Base-by-base conservation (phyloP, 2,113 vertebrate species). In the Mugil cephalus region DNA sequence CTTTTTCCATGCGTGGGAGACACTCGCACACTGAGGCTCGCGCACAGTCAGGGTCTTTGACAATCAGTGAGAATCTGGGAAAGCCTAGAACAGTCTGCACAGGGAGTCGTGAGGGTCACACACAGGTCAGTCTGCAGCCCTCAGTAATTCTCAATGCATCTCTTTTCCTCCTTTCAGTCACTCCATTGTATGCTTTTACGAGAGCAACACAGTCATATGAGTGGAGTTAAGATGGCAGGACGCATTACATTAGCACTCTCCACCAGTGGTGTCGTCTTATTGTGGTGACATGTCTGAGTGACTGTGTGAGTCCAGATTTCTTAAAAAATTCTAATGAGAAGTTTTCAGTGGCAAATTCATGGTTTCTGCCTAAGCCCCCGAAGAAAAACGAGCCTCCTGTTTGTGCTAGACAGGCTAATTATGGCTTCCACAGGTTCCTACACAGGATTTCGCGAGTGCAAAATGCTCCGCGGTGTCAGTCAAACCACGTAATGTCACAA, bases 121-220 rank as follows among this genome's bases (percentile, higher is more conserved):
- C 68, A 43, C 7, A 53, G 51, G 58, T 52, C 56, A 64, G 9
- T 36, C 74, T 40, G 19, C 47, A 72, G 45, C 30, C 10, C 9
- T 14, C 8, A 51, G 17, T 54, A 40, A 56, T 69, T 69, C 21
- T 54, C 39, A 47, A 17, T 4, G 40, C 4, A 51, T 34, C 7
- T 68, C 10, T 8, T 65, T 51, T 34, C 21, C 1, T 46, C 14
- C 10, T 60, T 55, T 67, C 52, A 24, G 45, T 73, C 70, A 60
- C 3, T 11, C 21, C 7, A 4, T 36, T 56, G 48, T 53, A 19
- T 19, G 51, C 40, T 46, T 14, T 64, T 60, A 35, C 24, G 21
- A 18, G 38, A 63, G 10, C 9, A 52, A 12, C 13, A n/a, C 30
- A 72, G 45, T 78, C 78, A 73, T 53, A 36, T 56, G 73, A 70